These are phyloP conservation scores for Pseudococcus jackbeardsleyi DNA, from an alignment of 2,888 invertebrate genomes.

Conservation along the genomic window DNA sequence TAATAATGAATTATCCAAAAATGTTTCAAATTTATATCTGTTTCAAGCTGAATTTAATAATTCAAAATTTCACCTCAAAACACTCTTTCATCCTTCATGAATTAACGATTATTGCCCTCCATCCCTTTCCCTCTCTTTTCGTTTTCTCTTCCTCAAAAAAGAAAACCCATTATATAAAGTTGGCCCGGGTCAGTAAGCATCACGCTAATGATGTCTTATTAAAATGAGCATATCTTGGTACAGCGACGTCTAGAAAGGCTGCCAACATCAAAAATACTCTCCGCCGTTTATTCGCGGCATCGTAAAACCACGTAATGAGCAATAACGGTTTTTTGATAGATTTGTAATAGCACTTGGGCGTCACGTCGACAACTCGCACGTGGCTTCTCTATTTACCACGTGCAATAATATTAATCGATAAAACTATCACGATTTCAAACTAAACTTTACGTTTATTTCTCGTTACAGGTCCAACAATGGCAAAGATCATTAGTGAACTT, in stretches of 20 bases:
- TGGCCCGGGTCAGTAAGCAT: neutral
- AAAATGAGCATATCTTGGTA: neutral
- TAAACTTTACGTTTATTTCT: neutral
- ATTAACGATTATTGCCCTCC: no score
- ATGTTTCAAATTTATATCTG: no score
- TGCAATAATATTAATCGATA: neutral
- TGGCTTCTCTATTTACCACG: neutral
- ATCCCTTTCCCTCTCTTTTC: no score
- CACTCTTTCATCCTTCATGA: no score
- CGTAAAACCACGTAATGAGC: neutral
- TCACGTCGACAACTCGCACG: neutral
- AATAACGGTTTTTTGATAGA: neutral
- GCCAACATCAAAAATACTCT: neutral
- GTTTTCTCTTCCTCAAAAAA: no score
- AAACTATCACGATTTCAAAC: neutral
- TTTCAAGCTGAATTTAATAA: no score
- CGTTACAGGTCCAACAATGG: constrained; percentile 59
- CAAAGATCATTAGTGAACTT: constrained; percentile 59
- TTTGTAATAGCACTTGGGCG: neutral
- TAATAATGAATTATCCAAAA: no score
- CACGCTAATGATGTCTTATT: neutral
- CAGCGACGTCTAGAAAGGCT: neutral
- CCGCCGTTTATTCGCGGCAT: neutral
- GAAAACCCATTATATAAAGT: no score
- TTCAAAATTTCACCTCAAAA: no score